Conservation (phyloP, 1,140 invertebrate genomes). For the Dreissena polymorpha region DNA sequence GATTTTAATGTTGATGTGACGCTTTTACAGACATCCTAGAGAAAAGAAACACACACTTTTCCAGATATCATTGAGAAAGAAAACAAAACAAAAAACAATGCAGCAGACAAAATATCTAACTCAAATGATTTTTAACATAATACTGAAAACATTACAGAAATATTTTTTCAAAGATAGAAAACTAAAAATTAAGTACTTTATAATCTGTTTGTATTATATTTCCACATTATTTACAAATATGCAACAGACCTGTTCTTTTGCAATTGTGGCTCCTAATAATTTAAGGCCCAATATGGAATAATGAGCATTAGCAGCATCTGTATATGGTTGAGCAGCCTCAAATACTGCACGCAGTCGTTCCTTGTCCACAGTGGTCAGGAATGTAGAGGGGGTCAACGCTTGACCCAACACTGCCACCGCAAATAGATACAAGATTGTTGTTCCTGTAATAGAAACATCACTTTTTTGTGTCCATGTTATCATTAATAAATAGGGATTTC, state of each 20-base stretch:
- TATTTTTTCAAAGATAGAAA: not conserved
- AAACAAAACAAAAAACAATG: too few species aligned
- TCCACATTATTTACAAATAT: not conserved
- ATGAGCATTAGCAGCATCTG: constrained; percentile 81
- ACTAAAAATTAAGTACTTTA: not conserved
- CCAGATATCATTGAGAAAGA: too few species aligned
- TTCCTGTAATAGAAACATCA: constrained; percentile 61
- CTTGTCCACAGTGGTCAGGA: constrained; percentile 82
- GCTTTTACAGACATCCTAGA: constrained; percentile 83
- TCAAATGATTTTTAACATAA: too few species aligned
- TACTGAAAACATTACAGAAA: too few species aligned
- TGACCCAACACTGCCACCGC: constrained; percentile 75
- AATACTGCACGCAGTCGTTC: constrained; percentile 82
- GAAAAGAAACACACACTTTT: constrained; percentile 24
- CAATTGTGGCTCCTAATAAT: constrained; percentile 80
- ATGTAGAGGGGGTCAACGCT: constrained; percentile 80
- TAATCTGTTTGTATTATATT: not conserved
- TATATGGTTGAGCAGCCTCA: constrained; percentile 80
- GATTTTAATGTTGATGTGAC: constrained; percentile 77
- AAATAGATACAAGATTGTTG: constrained; percentile 71
- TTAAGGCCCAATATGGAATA: constrained; percentile 83
- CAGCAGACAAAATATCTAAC: too few species aligned
- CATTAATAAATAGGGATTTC: too few species aligned
- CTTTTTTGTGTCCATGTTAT: too few species aligned
- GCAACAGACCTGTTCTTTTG: constrained; percentile 80